phyloP scores from a whole-genome alignment of 30 jellyfish, hydroid and myxozoan genomes.

The Hydra vulgaris region DNA sequence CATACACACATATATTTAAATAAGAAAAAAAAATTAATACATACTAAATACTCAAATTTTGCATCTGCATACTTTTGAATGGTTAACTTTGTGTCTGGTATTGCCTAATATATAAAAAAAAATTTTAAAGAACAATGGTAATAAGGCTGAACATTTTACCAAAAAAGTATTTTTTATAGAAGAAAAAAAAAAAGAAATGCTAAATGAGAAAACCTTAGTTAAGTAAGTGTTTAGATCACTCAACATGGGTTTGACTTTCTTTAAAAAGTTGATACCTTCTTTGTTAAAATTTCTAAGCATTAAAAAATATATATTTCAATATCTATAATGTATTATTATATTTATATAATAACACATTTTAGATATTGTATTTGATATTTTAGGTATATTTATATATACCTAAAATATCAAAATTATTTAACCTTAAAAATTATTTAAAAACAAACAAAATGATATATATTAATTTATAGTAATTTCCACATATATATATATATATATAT shows the following conservation, averaged over 20 bases:
- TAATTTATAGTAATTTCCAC: too few species aligned
- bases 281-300: slow-evolving; percentile 60
- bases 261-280: slow-evolving; percentile 68
- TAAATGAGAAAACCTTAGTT: slow-evolving; percentile 83
- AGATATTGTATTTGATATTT: too few species aligned
- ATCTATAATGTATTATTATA: too few species aligned
- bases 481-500: too few species aligned
- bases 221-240: slow-evolving; percentile 83
- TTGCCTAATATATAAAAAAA: slow-evolving; percentile 47
- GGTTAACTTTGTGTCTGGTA: slow-evolving; percentile 93
- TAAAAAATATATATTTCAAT: not conserved
- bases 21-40: slow-evolving; percentile 8
- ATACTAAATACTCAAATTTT: slow-evolving; percentile 88
- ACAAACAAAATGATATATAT: too few species aligned
- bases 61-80: slow-evolving; percentile 92
- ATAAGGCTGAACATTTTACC: not conserved
- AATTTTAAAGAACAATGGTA: not conserved
- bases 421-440: too few species aligned
- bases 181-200: too few species aligned
- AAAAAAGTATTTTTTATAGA: not conserved
- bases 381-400: too few species aligned
- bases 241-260: slow-evolving; percentile 88
- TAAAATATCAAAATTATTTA: too few species aligned
- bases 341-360: too few species aligned
- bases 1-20: too few species aligned